Base-by-base conservation (phyloP, 2,888 invertebrate genomes). In the Frankliniella fusca region DNA sequence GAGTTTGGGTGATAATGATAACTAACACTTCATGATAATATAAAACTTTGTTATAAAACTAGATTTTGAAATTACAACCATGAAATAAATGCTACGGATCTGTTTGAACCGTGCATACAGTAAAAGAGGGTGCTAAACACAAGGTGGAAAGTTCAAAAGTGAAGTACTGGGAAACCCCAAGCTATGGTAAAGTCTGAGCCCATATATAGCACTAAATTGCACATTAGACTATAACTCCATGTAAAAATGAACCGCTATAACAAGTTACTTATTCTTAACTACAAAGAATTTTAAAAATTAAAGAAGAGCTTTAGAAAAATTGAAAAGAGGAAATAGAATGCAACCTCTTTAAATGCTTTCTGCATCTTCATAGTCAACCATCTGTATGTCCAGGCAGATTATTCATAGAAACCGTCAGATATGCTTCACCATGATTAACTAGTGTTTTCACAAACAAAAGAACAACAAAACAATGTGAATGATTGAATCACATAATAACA, bases 371-470 rank as follows among this genome's bases (percentile, higher is more conserved):
- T 38, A 38, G 38, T 38, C 5, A 3, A 38, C 38, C 38, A 38
- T 38, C 38, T 38, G 3, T 38, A 38, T 38, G 38, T 38, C 38
- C 38, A 38, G 5, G 38, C 38, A 38, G 38, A 38, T 38, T 38
- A 38, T 38, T 38, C 38, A 38, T 5, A 38, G 38, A 23, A 23
- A 27, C 70, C 27, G 27, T 12, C 27, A 76, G 70, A 76, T 76
- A 76, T 76, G 70, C 27, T 76, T 27, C 70, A 76, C 12, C 70
- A 76, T 76, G 70, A 76, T 76, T 76, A 76, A 76, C 70, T 27
- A 76, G 70, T 27, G 70, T n/a, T 27, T 76, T 76, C 27, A 27
- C 70, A 76, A 76, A 76, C 12, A 12, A 76, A 70, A 76, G 38
- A 61, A 61, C 61, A 76, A 76, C n/a, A 76, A 76, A n/a, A 27